Evolutionary conservation across 2,113 vertebrate species (phyloP), one percentile per base, ranked within the genome.

Genomic region (Chitala chitala): DNA sequence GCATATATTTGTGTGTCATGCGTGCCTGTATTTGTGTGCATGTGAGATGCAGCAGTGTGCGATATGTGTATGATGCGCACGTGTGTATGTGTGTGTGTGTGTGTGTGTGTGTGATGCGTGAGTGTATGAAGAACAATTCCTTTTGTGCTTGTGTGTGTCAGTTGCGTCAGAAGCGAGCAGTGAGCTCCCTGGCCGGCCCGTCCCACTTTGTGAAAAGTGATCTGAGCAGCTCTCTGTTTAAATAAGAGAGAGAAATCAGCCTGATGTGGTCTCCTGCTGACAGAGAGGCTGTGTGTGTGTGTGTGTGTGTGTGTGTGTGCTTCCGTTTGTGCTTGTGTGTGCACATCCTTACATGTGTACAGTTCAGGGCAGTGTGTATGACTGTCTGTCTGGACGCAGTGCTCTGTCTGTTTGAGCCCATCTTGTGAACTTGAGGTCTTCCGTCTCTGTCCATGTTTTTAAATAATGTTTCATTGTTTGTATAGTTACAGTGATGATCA

Each of bases 181-280:
- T n/a, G n/a, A n/a, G n/a, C n/a, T n/a, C 46, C 44, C 26, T 26
- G 29, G 6, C 29, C 5, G 44, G 26, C 66, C 46, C 51, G 66
- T 69, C 46, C 51, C 44, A 69, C 66, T 69, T 69, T 69, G 44
- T 50, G 66, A 69, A 69, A 53, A 51, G 26, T 3, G 22, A 69
- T 69, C 66, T 33, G 66, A 69, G 66, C 15, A 69, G 66, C 46
- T 69, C 66, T 51, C 24, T 31, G 44, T 69, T 46, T 69, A 46
- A 69, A 69, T 69, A 51, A 31, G 40, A 69, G 48, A 31, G 24
- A 69, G 29, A 69, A 69, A 69, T 69, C 66, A 51, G 66, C 46
- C 36, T 69, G 66, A 69, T 69, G 50, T 69, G 66, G 46, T 15
- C 66, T 69, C 66, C 66, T 69, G 66, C 66, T 69, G 66, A 26